Conservation (phyloP, 2,797 vertebrate genomes). For the Podarcis siculus region DNA sequence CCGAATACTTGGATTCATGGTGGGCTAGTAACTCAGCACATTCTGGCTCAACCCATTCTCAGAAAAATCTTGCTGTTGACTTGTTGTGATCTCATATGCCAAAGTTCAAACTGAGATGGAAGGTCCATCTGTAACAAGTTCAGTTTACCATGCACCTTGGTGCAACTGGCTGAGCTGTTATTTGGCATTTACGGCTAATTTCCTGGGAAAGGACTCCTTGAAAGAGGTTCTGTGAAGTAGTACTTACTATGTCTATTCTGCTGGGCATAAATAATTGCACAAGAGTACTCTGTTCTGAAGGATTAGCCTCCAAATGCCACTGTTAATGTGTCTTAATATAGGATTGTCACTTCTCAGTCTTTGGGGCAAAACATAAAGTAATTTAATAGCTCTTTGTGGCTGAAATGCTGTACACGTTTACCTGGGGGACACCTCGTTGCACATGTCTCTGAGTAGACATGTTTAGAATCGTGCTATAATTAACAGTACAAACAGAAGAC, state of each 20-base stretch:
- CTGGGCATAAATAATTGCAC: neutral
- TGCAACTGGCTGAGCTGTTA: neutral
- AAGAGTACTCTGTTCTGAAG: neutral
- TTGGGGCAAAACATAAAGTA: neutral
- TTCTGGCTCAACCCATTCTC: neutral
- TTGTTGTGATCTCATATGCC: too few species aligned
- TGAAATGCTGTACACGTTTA: neutral
- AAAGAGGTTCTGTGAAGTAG: neutral
- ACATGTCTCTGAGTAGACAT: neutral
- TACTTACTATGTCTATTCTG: neutral
- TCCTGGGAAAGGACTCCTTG: neutral
- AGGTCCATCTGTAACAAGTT: neutral
- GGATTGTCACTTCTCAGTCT: neutral
- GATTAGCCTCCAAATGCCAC: neutral
- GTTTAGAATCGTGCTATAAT: neutral
- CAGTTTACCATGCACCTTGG: neutral
- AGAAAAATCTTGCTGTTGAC: neutral
- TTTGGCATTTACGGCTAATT: neutral
- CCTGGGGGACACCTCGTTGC: neutral
- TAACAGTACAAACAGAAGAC: neutral
- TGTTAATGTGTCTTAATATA: neutral
- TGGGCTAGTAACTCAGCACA: neutral
- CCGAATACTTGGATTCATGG: neutral
- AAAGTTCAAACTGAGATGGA: neutral
- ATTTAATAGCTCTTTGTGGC: neutral